These are phyloP conservation scores for Colaptes auratus DNA, from an alignment of 2,113 vertebrate species.

Conservation along the genomic window DNA sequence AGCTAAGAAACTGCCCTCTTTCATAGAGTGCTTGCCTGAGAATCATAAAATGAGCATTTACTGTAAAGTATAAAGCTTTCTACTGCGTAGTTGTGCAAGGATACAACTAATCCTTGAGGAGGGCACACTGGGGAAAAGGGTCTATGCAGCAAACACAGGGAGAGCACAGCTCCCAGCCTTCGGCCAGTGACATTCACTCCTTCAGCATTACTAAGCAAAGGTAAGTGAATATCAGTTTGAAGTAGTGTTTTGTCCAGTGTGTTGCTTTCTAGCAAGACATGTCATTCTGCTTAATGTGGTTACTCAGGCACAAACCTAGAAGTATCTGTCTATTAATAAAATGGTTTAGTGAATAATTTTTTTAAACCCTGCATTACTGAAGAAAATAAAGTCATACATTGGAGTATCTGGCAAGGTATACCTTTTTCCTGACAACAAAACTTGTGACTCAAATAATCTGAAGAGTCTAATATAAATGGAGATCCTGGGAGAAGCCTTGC, in stretches of 20 bases:
- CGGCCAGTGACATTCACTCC: neutral
- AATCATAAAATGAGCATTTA: neutral
- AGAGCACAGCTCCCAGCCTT: neutral
- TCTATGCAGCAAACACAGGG: rapidly evolving
- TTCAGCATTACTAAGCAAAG: neutral
- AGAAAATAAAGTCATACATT: neutral
- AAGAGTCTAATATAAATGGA: neutral
- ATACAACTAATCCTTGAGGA: neutral
- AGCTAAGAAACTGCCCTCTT: neutral
- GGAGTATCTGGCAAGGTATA: neutral
- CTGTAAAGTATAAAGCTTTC: neutral
- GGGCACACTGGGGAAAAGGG: neutral
- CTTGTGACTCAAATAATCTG: neutral
- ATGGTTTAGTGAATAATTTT: neutral
- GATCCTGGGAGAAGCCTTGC: neutral
- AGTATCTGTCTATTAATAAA: neutral
- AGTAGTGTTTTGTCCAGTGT: neutral
- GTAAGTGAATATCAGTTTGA: neutral
- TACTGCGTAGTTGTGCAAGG: neutral
- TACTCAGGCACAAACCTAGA: neutral
- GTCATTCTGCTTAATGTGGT: neutral
- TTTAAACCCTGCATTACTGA: neutral
- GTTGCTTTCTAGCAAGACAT: neutral
- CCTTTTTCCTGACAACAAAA: neutral
- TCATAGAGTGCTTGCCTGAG: neutral